A percentile compares a stretch with the other conserved stretches of the same genome.
Evolutionary conservation across 2,113 vertebrate genomes (phyloP).

Genomic region (Balaenoptera acutorostrata): DNA sequence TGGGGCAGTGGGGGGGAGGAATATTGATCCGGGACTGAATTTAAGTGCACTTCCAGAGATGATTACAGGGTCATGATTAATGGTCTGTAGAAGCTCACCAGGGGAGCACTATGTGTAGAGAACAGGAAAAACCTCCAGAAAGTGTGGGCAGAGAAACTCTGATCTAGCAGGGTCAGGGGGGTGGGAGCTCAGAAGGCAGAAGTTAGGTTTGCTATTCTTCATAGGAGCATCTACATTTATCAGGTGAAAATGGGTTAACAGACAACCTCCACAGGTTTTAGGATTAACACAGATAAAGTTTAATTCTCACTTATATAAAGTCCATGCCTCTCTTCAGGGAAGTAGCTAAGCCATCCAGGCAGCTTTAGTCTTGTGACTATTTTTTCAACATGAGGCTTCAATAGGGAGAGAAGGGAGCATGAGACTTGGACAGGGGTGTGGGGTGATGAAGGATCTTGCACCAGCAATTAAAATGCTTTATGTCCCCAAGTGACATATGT

Average conservation of each 20-base stretch:
- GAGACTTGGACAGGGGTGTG: background rate
- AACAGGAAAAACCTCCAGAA: background rate
- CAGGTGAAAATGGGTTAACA: background rate
- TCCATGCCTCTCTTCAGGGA: background rate
- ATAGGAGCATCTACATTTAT: background rate
- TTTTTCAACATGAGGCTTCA: background rate
- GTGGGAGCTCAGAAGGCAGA: background rate
- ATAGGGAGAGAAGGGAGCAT: background rate
- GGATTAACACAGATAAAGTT: background rate
- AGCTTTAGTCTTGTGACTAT: background rate
- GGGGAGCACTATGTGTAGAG: background rate
- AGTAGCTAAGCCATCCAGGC: background rate
- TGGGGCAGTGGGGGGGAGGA: background rate
- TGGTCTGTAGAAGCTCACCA: background rate
- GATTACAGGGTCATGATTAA: conserved; percentile 49
- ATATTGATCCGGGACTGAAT: conserved; percentile 35
- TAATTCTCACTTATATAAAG: background rate
- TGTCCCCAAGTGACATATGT: background rate
- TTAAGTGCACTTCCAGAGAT: conserved; percentile 54
- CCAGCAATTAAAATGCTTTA: background rate
- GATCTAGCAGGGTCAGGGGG: background rate
- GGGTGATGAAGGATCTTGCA: background rate
- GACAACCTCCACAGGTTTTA: background rate
- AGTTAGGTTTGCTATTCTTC: background rate
- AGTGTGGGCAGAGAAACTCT: background rate